Evolutionary conservation across 1,140 invertebrate genomes (phyloP).

Genomic region (Agrilus planipennis): DNA sequence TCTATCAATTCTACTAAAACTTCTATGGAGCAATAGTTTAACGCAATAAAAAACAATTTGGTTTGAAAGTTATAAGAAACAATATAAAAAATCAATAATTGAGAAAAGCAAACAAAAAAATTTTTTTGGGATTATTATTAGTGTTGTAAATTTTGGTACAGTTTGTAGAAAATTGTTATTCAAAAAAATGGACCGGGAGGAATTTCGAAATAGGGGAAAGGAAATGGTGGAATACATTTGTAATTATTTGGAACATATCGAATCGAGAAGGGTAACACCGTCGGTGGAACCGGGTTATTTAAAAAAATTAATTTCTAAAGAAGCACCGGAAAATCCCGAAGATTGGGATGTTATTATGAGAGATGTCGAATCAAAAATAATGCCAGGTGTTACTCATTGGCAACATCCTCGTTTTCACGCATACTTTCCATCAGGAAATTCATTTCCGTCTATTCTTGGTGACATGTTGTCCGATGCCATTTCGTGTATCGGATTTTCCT

Average conservation of each 20-base stretch:
- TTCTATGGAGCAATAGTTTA: too few species aligned
- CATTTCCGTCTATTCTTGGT: slow-evolving; percentile 94
- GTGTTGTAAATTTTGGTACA: too few species aligned
- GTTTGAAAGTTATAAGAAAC: too few species aligned
- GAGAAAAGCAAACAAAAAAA: too few species aligned
- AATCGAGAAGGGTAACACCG: slow-evolving; percentile 73
- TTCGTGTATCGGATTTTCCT: slow-evolving; percentile 96
- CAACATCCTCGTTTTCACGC: slow-evolving; percentile 98
- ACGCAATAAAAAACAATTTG: too few species aligned
- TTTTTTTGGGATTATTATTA: too few species aligned
- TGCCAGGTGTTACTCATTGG: slow-evolving; percentile 99
- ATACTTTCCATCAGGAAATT: slow-evolving; percentile 97
- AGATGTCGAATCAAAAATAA: slow-evolving; percentile 92
- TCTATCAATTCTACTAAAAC: too few species aligned
- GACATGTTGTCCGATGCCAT: slow-evolving; percentile 94
- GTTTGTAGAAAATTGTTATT: neutral
- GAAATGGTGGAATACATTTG: slow-evolving; percentile 99
- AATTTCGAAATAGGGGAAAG: slow-evolving; percentile 81
- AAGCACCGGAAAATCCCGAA: slow-evolving; percentile 80
- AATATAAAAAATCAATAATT: too few species aligned
- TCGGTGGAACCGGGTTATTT: slow-evolving; percentile 89
- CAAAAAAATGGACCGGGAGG: slow-evolving; percentile 67
- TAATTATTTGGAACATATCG: slow-evolving; percentile 82
- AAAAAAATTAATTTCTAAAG: slow-evolving; percentile 61
- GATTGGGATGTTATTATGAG: slow-evolving; percentile 85